Evolutionary conservation across 2,113 vertebrate genomes (phyloP).

Genomic region (Myiagra hebetior): DNA sequence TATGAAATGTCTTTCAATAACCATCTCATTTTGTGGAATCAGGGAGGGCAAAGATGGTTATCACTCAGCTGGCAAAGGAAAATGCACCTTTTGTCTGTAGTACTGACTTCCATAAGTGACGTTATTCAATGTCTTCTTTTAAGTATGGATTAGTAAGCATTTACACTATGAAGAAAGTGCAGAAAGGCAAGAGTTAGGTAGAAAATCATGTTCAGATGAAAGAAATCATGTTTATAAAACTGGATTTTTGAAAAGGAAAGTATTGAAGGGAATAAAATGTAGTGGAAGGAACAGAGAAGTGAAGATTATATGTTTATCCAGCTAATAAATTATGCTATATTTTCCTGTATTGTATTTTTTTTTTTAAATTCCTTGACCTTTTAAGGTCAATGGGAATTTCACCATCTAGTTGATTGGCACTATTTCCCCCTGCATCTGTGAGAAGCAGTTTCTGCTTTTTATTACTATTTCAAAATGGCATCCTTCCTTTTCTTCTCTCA

Average conservation of each 20-base stretch:
- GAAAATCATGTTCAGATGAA: neutral
- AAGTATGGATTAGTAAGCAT: neutral
- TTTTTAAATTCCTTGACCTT: neutral
- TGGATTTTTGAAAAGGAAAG: neutral
- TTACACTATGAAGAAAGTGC: neutral
- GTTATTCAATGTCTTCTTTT: neutral
- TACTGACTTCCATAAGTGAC: neutral
- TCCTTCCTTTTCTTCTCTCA: conserved; percentile 1
- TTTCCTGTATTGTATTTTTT: neutral
- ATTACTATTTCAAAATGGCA: neutral
- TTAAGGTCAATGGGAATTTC: neutral
- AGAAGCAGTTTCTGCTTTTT: neutral
- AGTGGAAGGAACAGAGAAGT: neutral
- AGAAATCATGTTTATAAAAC: neutral
- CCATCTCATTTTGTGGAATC: neutral
- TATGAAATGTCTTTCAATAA: neutral
- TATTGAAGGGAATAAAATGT: neutral
- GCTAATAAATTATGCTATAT: neutral
- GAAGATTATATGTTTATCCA: neutral
- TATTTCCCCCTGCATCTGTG: neutral
- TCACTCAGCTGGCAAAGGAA: neutral
- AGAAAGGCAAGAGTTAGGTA: neutral
- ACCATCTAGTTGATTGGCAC: neutral
- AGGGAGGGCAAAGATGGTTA: neutral
- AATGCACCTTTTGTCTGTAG: neutral